Percentiles rank a stretch among this genome's conserved stretches.
Conservation (phyloP, 2,113 vertebrate genomes). For the Talpa occidentalis region DNA sequence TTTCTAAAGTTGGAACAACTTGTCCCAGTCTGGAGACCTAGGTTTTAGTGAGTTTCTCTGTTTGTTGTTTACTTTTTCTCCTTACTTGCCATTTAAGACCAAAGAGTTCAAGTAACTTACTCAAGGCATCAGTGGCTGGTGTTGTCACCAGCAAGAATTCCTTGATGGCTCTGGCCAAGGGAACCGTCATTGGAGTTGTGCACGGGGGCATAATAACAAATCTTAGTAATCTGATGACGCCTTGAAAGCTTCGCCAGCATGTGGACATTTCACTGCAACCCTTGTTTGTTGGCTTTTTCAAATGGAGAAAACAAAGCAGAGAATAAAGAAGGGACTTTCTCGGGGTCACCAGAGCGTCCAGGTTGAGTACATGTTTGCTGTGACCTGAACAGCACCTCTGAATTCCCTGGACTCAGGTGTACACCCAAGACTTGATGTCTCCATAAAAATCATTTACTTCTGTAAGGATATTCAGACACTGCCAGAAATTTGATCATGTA, state of each 20-base stretch:
- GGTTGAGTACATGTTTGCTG: neutral
- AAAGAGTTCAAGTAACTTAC: neutral
- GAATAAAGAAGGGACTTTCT: neutral
- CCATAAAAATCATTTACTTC: neutral
- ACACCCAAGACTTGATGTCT: neutral
- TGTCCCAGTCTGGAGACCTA: neutral
- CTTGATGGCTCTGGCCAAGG: neutral
- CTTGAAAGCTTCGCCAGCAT: neutral
- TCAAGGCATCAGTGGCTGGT: neutral
- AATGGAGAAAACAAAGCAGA: neutral
- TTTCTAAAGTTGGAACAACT: neutral
- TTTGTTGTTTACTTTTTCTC: constrained; percentile 34
- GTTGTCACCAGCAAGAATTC: neutral
- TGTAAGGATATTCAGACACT: neutral
- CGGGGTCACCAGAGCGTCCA: fast-evolving
- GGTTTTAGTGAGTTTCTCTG: constrained; percentile 1
- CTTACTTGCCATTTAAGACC: neutral
- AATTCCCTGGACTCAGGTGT: neutral
- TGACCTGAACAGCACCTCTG: neutral
- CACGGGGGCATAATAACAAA: neutral
- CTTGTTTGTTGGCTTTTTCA: neutral
- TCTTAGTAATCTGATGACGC: neutral
- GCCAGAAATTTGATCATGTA: neutral
- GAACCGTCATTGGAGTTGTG: neutral
- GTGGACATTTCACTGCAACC: neutral